Conservation (phyloP, 2,113 vertebrate species). For the Turnix velox region DNA sequence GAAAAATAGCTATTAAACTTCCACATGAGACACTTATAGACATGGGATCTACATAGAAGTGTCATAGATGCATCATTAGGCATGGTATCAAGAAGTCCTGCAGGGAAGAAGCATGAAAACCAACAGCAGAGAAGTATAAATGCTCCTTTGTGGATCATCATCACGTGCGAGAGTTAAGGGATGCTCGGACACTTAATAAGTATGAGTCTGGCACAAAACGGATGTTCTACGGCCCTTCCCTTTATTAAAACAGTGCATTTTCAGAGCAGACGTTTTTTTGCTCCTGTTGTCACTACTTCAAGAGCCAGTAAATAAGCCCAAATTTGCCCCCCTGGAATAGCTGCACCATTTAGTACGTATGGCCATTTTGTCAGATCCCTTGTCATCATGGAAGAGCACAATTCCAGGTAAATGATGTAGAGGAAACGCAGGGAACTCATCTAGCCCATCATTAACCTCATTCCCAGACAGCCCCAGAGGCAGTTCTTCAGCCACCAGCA, state of each 20-base stretch:
- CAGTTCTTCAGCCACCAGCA: constrained; percentile 69
- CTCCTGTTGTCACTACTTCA: neutral
- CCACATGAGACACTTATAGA: neutral
- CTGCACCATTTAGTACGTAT: constrained; percentile 52
- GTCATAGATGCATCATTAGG: neutral
- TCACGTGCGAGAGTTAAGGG: neutral
- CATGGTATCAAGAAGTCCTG: neutral
- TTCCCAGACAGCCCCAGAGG: constrained; percentile 73
- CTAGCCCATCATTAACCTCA: constrained; percentile 75
- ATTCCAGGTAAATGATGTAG: constrained; percentile 70
- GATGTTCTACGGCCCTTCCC: neutral
- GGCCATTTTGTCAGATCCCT: constrained; percentile 24
- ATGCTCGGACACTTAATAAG: neutral
- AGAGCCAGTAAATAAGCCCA: constrained; percentile 58
- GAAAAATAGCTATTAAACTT: neutral
- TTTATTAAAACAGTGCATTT: constrained; percentile 35
- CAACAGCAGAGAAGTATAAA: neutral
- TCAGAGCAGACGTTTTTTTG: neutral
- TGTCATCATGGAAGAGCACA: constrained; percentile 42
- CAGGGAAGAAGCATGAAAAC: neutral
- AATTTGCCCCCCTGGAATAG: constrained; percentile 54
- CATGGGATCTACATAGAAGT: neutral
- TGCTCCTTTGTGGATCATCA: neutral
- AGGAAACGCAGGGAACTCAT: constrained; percentile 56
- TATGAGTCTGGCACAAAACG: neutral